These are phyloP conservation scores for Cataglyphis livida DNA, from an alignment of 2,888 invertebrate species.

Conservation along the genomic window DNA sequence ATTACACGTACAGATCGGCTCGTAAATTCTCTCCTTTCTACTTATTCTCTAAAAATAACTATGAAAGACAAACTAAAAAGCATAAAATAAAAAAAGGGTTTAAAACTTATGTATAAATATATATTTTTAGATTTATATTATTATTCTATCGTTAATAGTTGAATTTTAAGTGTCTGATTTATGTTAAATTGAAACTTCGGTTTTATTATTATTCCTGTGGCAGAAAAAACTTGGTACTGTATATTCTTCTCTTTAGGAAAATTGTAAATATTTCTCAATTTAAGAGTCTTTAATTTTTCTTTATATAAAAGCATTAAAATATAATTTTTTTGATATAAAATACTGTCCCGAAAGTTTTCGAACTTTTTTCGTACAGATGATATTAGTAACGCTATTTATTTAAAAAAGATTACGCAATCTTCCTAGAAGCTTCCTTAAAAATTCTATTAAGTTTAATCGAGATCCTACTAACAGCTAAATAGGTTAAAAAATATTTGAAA, in stretches of 20 bases:
- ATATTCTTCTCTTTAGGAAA: not conserved
- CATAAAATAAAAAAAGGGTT: not conserved
- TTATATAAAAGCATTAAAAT: not conserved
- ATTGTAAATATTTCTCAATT: not conserved
- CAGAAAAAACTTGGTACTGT: too few relatives aligned
- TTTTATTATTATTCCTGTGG: not conserved
- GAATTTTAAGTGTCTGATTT: not conserved
- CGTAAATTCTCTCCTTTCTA: not conserved
- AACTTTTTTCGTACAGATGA: too few relatives aligned
- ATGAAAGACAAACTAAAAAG: too few relatives aligned
- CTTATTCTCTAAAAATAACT: not conserved
- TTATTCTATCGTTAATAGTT: not conserved
- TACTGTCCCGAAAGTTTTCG: too few relatives aligned
- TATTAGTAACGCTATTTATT: too few relatives aligned
- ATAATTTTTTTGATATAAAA: not conserved
- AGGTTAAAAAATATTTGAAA: constrained; percentile 1
- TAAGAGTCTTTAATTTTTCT: not conserved
- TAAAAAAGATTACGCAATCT: too few relatives aligned
- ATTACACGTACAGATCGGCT: not conserved
- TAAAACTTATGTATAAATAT: not conserved
- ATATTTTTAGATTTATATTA: not conserved
- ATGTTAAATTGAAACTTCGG: not conserved
- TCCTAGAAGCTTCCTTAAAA: too few relatives aligned
- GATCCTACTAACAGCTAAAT: not conserved
- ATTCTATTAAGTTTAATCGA: too few relatives aligned